Base-by-base conservation (phyloP, 2,797 vertebrate species). In the Menidia menidia region DNA sequence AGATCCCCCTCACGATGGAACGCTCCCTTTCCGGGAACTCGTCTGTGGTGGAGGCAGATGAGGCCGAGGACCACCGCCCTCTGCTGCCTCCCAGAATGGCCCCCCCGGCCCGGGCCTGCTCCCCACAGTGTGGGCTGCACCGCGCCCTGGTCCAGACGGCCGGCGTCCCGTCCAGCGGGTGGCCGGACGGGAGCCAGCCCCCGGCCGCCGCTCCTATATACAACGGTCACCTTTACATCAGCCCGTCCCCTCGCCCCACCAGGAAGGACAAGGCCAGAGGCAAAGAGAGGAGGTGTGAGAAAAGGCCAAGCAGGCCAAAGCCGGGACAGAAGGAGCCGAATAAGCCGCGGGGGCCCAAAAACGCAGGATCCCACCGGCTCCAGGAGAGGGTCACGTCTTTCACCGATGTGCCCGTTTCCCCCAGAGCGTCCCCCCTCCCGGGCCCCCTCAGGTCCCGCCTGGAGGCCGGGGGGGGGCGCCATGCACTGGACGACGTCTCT, bases 301-400 rank as follows among this genome's bases (percentile, higher is more conserved):
- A 53, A 53, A 31, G 54, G 65, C 75, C 53, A 1, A 30, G 19
- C 16, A 48, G 31, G 56, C 82, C 55, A 13, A 75, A 56, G 7
- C 44, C 77, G 62, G 70, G 65, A 30, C 77, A 76, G 35, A 87
- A 75, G 56, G 74, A 84, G 52, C 83, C 84, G 53, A 86, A 78
- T 48, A 80, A 88, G 45, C 64, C 74, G 50, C 68, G 82, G 67
- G 86, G 80, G 80, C 57, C 32, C 68, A 94, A 93, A 86, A 90
- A 89, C 53, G 75, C 69, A 87, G 77, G 81, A 78, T 80, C 92
- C 19, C 64, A 94, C 78, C 93, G 90, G 53, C 91, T 93, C 82
- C 94, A 94, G 60, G 92, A 96, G 88, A 95, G 92, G 77, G 93
- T 94, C 90, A 95, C 95, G 71, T 95, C 96, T 35, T 96, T 96